phyloP scores from a whole-genome alignment of 2,113 vertebrate genomes.

The Psophia crepitans region DNA sequence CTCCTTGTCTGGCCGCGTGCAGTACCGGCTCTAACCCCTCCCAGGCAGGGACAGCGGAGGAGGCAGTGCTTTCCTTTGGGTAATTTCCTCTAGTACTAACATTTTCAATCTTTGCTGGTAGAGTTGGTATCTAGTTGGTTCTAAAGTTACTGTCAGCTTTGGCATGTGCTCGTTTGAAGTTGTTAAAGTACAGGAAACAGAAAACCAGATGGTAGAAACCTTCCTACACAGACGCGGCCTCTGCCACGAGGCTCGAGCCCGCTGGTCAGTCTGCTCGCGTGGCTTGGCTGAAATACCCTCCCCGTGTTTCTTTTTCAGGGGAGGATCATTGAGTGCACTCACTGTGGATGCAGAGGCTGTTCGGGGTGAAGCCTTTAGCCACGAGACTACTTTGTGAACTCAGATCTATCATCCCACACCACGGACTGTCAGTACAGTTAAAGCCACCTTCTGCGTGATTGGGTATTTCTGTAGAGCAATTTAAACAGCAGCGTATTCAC shows the following conservation, averaged over 20 bases:
- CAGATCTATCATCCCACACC: background rate
- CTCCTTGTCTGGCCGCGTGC: background rate
- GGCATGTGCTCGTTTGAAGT: accelerated
- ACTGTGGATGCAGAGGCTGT: slow-evolving; percentile 96
- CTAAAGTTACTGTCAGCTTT: background rate
- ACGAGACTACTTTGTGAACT: background rate
- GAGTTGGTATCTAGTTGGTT: background rate
- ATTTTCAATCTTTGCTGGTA: background rate
- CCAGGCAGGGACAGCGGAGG: background rate
- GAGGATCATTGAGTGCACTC: slow-evolving; percentile 96
- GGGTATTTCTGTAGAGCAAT: background rate
- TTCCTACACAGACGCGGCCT: accelerated
- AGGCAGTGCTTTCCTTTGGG: background rate
- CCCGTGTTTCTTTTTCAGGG: slow-evolving; percentile 77
- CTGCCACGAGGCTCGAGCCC: accelerated
- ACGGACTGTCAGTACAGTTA: background rate
- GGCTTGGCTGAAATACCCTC: background rate
- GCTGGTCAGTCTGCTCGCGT: background rate
- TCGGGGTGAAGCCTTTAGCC: slow-evolving; percentile 79
- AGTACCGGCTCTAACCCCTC: background rate
- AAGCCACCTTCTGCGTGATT: background rate
- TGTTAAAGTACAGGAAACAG: background rate
- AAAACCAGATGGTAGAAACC: background rate
- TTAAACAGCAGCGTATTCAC: background rate
- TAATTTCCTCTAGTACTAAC: background rate